These are phyloP conservation scores for Reinhardtius hippoglossoides DNA, from an alignment of 2,113 vertebrate genomes.

Conservation along the genomic window DNA sequence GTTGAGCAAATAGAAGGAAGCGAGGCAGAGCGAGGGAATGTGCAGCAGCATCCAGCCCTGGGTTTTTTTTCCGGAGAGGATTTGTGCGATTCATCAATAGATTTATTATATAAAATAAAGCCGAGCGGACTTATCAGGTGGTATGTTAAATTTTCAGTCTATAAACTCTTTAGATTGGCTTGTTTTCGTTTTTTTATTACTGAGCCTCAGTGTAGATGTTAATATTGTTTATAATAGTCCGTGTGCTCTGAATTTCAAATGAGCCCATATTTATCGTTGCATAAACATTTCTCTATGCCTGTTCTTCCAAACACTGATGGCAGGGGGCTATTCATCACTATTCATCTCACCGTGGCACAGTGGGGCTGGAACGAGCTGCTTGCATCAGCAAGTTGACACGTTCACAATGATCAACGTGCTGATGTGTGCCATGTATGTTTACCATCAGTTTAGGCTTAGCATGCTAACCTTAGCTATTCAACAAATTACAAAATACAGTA, in stretches of 20 bases:
- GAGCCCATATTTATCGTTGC: neutral
- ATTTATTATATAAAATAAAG: conserved; percentile 21
- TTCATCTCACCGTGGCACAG: neutral
- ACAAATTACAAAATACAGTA: too few relatives aligned
- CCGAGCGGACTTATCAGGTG: conserved; percentile 1
- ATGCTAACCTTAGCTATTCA: too few relatives aligned
- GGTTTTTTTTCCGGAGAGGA: conserved; percentile 9
- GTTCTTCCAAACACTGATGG: neutral
- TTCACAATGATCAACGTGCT: neutral
- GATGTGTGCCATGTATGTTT: too few relatives aligned
- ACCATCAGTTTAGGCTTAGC: too few relatives aligned
- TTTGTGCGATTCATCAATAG: conserved; percentile 5
- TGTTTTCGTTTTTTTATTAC: neutral
- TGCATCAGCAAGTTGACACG: neutral
- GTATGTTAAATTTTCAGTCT: neutral
- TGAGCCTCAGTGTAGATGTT: neutral
- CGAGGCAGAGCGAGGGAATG: conserved; percentile 10
- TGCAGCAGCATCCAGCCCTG: conserved; percentile 31
- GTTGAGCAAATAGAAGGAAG: conserved; percentile 54
- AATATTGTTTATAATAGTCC: neutral
- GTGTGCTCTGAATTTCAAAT: neutral
- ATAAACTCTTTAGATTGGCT: neutral
- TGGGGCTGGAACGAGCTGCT: neutral
- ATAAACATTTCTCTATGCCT: neutral
- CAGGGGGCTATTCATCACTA: neutral